Evolutionary conservation across 2,113 vertebrate genomes (phyloP).

Genomic region (Scatophagus argus): DNA sequence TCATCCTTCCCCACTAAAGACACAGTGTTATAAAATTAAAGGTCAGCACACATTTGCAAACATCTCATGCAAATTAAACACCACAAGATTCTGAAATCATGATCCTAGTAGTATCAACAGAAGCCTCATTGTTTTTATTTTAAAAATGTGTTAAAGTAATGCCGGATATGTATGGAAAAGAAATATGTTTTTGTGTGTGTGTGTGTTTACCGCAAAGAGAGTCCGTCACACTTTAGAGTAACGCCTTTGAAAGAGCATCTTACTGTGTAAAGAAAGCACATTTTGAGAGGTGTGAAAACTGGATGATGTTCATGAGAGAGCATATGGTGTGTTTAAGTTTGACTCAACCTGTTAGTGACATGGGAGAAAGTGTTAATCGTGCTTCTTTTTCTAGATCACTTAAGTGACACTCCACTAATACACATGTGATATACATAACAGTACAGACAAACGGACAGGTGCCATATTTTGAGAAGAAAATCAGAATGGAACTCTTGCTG

Average conservation of each 20-base stretch:
- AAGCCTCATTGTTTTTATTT: background rate
- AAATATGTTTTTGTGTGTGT: slow-evolving; percentile 2
- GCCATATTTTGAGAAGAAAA: background rate
- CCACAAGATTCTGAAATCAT: background rate
- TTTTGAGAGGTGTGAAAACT: slow-evolving; percentile 58
- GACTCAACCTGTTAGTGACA: slow-evolving; percentile 45
- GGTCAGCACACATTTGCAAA: background rate
- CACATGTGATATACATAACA: background rate
- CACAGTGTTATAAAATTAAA: background rate
- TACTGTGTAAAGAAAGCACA: slow-evolving; percentile 30
- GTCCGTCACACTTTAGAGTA: slow-evolving; percentile 40
- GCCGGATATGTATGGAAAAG: too few relatives aligned
- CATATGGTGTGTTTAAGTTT: slow-evolving; percentile 48
- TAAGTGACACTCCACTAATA: background rate
- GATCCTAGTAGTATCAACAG: background rate
- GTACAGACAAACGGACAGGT: background rate
- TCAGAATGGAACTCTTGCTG: background rate
- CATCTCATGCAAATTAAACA: background rate
- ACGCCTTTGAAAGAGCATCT: slow-evolving; percentile 44
- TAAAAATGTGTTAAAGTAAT: background rate
- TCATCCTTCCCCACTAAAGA: background rate
- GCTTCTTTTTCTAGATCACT: background rate
- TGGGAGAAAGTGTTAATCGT: slow-evolving; percentile 33
- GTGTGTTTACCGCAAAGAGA: slow-evolving; percentile 6
- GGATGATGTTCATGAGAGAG: slow-evolving; percentile 35